Conservation (phyloP, 2,888 invertebrate genomes). For the Lepidonotus clava region DNA sequence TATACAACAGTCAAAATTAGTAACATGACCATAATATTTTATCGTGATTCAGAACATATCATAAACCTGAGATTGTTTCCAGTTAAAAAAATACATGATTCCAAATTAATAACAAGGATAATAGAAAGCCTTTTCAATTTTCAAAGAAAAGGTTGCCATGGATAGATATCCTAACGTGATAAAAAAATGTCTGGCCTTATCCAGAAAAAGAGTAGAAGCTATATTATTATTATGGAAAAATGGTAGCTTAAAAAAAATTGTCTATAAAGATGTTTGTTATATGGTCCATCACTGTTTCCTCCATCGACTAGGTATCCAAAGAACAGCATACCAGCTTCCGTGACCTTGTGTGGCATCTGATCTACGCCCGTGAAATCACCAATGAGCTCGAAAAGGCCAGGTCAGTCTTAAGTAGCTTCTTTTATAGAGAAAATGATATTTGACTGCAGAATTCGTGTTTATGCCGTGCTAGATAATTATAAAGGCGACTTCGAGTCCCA, state of each 20-base stretch:
- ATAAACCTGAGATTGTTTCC: too few species aligned
- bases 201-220: neutral
- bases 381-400: constrained; percentile 80
- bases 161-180: neutral
- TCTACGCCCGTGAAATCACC: constrained; percentile 79
- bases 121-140: too few species aligned
- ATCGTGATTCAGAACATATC: too few species aligned
- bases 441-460: too few species aligned
- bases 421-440: too few species aligned
- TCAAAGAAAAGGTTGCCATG: too few species aligned
- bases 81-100: too few species aligned
- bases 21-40: too few species aligned
- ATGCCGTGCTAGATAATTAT: too few species aligned
- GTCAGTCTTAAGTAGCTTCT: constrained; percentile 65
- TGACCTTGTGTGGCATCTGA: constrained; percentile 80
- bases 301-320: constrained; percentile 76
- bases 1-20: too few species aligned
- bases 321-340: constrained; percentile 79
- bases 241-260: neutral
- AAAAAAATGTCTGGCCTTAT: neutral
- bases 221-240: neutral
- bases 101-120: too few species aligned
- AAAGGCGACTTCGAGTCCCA: too few species aligned
- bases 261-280: neutral
- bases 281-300: neutral